Base-by-base conservation (phyloP, 2,888 invertebrate genomes). In the Coremacera marginata region DNA sequence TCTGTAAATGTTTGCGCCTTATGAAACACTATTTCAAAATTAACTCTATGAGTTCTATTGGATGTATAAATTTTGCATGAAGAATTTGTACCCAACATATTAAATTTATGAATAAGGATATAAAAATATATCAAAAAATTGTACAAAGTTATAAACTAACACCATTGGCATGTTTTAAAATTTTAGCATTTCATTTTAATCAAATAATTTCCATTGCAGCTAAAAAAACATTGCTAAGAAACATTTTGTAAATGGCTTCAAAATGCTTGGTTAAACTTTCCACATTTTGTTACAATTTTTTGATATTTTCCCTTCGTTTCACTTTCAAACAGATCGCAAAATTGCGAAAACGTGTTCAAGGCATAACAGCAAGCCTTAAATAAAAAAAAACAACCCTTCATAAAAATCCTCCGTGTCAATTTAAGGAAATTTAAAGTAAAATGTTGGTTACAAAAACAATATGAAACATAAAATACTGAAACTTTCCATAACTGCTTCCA, bases 311-410 rank as follows among this genome's bases (percentile, higher is more conserved):
- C 65, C 16, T 57, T 22, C 60, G 34, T 81, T 76, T 75, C 76
- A 76, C 73, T 83, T 84, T 86, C 85, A 82, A 85, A 85, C 85
- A 86, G 86, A 80, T 86, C 80, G 78, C 83, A 78, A 79, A 83
- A 80, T 83, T 86, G 79, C 82, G 87, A 81, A 87, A 82, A 82
- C 87, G 87, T 84, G 86, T 87, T 82, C 87, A 86, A 83, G 84
- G 85, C 84, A 86, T 87, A 82, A 83, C 81, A 68, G 86, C 87
- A 81, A 83, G 84, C 79, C 74, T 85, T 76, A 71, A 70, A 34
- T 67, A 67, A 67, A 55, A 55, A 9, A 16, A 49, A 67, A 49
- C 77, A 49, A 67, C 52, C 77, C 62, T 72, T 5, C 51, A 65
- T 9, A 65, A 65, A 70, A 52, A 70, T 19, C 34, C 72, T 44